Conservation (phyloP, 2,113 vertebrate species). For the Phaethornis superciliosus region DNA sequence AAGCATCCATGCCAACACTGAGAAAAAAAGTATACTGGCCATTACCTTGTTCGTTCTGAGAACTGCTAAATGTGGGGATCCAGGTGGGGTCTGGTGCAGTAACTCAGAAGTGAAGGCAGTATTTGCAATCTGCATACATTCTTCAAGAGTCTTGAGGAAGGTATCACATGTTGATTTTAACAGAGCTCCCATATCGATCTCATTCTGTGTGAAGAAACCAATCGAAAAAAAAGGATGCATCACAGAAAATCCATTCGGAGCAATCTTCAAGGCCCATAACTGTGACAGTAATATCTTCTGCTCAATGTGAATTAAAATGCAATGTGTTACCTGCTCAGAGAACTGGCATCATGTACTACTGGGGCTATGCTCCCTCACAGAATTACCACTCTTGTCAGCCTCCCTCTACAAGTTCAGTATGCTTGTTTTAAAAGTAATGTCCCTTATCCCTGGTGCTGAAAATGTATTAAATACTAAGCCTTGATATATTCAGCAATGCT, state of each 20-base stretch:
- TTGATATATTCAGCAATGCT: background rate
- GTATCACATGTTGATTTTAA: slow-evolving; percentile 95
- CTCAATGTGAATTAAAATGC: background rate
- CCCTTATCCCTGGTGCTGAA: background rate
- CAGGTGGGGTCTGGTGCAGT: slow-evolving; percentile 82
- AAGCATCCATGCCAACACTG: background rate
- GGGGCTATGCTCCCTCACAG: background rate
- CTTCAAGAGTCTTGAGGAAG: slow-evolving; percentile 95
- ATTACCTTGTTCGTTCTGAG: slow-evolving; percentile 88
- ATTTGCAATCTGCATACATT: slow-evolving; percentile 97
- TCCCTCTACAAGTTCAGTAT: background rate
- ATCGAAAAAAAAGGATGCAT: background rate
- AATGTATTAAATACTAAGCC: background rate
- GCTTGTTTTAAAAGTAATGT: background rate
- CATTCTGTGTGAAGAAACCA: slow-evolving; percentile 73
- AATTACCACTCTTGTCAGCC: background rate
- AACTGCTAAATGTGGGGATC: slow-evolving; percentile 85
- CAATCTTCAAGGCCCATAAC: background rate
- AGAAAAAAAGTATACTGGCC: background rate
- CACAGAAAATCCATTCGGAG: background rate
- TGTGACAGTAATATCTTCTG: background rate
- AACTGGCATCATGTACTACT: background rate
- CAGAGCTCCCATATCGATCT: slow-evolving; percentile 85
- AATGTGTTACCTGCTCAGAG: background rate
- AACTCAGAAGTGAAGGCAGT: slow-evolving; percentile 86